Evolutionary conservation across 2,113 vertebrate genomes (phyloP).

Genomic region (Otis tarda): DNA sequence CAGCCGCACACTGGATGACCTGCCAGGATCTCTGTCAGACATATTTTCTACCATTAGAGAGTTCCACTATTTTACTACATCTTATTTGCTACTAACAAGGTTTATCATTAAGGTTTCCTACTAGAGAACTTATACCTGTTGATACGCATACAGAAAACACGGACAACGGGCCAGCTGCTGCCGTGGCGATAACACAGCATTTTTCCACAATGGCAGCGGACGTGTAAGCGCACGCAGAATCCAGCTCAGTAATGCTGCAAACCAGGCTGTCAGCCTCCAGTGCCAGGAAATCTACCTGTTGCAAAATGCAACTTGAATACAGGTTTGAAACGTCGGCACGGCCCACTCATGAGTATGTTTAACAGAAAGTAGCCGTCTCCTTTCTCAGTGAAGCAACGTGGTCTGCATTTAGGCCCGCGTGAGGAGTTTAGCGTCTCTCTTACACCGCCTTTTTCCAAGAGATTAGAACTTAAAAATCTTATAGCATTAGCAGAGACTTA

Average conservation of each 20-base stretch:
- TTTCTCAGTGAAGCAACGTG: background rate
- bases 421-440: background rate
- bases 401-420: background rate
- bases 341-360: background rate
- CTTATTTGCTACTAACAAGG: background rate
- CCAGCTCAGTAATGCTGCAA: constrained; percentile 1
- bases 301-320: constrained; percentile 25
- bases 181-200: background rate
- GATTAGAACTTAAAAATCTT: background rate
- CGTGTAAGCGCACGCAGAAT: background rate
- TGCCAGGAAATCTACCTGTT: constrained; percentile 49
- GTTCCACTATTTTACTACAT: background rate
- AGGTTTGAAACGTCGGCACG: background rate
- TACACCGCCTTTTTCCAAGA: background rate
- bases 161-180: background rate
- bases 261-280: background rate
- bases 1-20: background rate
- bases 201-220: background rate
- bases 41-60: background rate
- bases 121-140: background rate
- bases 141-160: background rate
- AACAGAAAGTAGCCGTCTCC: background rate
- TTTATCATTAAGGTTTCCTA: background rate
- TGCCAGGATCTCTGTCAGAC: background rate
- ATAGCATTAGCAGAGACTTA: background rate